Base-by-base conservation (phyloP, 2,113 vertebrate genomes). In the Cariama cristata region DNA sequence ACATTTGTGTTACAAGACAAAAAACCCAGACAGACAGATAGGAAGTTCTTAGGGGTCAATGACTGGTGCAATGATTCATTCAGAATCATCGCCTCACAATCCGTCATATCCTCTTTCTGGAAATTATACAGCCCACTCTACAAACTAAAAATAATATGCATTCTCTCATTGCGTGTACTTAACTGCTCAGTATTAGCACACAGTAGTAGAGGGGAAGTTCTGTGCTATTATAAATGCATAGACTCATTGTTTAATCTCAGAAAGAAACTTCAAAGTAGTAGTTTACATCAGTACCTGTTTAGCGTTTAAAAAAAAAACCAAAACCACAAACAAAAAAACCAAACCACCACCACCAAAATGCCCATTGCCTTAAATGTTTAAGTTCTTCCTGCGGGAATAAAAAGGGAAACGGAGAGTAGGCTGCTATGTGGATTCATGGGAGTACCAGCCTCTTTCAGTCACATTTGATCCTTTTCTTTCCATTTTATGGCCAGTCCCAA, bases 381-480 rank as follows among this genome's bases (percentile, higher is more conserved):
- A 69, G 6, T 47, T 82, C 52, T 38, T 76, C 32, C 52, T 82
- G 14, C 12, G 8, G 28, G 35, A 44, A 79, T 38, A 68, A 93
- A 40, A 85, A 44, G 45, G 38, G 56, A 84, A 94, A 49, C 5
- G 42, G 50, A 50, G 60, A 72, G 9, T 28, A 90, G 72, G 56
- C 89, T 96, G 87, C 40, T 69, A 19, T 24, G 20, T 18, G 9
- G 96, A 62, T 64, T 88, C 44, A 77, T 4, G 5, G 79, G 35
- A 72, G 32, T n/a, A 8, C 42, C 16, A 11, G 44, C 44, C 35
- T 80, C 68, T 90, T 24, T 92, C 73, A 90, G 87, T 66, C 64
- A 90, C 11, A 96, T 91, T 68, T 90, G 80, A 92, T 91, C 35
- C 60, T 86, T 88, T 88, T 85, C 63, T 66, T 95, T 26, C 83